phyloP scores from a whole-genome alignment of 2,113 vertebrate genomes.

The Martes martes region DNA sequence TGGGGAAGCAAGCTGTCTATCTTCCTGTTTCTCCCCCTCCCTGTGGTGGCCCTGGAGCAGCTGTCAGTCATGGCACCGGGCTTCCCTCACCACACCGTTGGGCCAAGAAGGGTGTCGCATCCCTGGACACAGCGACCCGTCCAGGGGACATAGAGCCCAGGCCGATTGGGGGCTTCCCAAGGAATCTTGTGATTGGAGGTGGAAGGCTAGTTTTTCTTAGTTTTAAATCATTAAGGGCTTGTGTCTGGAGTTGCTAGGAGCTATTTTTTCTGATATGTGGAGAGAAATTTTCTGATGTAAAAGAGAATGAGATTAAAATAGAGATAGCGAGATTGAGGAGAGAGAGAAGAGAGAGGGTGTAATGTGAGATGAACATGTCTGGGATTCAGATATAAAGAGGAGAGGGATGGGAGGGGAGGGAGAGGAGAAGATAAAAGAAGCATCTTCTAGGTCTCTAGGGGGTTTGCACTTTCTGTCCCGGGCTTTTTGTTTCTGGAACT shows the following conservation, averaged over 20 bases:
- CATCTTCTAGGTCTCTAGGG: neutral
- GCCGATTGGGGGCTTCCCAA: neutral
- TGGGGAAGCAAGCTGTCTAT: neutral
- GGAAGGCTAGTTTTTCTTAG: conserved; percentile 21
- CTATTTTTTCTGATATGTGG: conserved; percentile 34
- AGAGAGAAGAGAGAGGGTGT: neutral
- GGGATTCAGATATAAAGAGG: neutral
- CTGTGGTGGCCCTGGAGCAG: neutral
- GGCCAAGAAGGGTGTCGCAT: neutral
- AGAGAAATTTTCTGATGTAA: conserved; percentile 40
- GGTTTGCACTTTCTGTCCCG: neutral
- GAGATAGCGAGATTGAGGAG: neutral
- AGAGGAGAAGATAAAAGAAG: neutral
- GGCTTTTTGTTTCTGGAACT: neutral
- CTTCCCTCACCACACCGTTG: neutral
- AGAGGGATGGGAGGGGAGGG: neutral
- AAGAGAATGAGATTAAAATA: conserved; percentile 55
- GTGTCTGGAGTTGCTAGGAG: conserved; percentile 49
- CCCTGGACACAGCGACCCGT: neutral
- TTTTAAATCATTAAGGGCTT: conserved; percentile 39
- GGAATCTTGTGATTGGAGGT: neutral
- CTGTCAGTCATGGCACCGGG: neutral
- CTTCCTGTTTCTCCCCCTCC: neutral
- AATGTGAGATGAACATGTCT: neutral
- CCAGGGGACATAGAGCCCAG: neutral